These are phyloP conservation scores for Microctenopoma stevenorrisi DNA, from an alignment of 2,797 vertebrate species.

Conservation along the genomic window DNA sequence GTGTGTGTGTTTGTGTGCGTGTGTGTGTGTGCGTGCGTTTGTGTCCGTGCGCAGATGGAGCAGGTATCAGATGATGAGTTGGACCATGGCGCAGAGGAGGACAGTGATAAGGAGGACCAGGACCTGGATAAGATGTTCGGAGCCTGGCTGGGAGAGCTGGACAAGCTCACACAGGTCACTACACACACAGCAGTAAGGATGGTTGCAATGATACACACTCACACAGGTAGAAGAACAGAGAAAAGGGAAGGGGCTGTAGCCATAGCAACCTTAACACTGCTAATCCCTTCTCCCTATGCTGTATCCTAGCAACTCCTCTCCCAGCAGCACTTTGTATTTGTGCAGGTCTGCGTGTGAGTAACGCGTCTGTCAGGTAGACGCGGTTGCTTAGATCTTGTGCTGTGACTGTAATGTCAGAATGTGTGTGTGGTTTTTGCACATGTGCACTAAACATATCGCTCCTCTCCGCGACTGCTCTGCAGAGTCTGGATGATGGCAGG, in stretches of 20 bases:
- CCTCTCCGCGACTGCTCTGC: background rate
- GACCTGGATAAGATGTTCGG: slow-evolving; percentile 99
- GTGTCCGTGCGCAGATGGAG: slow-evolving; percentile 93
- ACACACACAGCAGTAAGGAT: slow-evolving; percentile 8
- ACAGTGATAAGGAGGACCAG: slow-evolving; percentile 98
- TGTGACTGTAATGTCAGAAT: slow-evolving; percentile 26
- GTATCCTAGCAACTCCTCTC: slow-evolving; percentile 78
- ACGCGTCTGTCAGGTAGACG: slow-evolving; percentile 28
- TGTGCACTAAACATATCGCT: background rate
- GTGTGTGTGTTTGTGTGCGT: too few species aligned
- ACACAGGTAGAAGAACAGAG: slow-evolving; percentile 54
- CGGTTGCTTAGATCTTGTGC: slow-evolving; percentile 32
- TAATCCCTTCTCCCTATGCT: slow-evolving; percentile 68
- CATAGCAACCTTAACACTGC: slow-evolving; percentile 76
- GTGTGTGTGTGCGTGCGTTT: slow-evolving; percentile 7
- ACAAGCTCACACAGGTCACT: slow-evolving; percentile 95
- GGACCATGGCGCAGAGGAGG: slow-evolving; percentile 94
- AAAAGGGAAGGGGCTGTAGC: slow-evolving; percentile 57
- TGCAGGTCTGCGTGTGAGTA: slow-evolving; percentile 9
- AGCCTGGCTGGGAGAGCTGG: slow-evolving; percentile 96
- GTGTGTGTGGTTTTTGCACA: slow-evolving; percentile 14
- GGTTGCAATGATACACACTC: slow-evolving; percentile 13
- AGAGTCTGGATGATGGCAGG: slow-evolving; percentile 96
- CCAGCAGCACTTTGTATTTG: slow-evolving; percentile 38
- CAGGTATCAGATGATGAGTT: slow-evolving; percentile 97